Conservation (phyloP, 2,888 invertebrate genomes). For the Junonia oenone region DNA sequence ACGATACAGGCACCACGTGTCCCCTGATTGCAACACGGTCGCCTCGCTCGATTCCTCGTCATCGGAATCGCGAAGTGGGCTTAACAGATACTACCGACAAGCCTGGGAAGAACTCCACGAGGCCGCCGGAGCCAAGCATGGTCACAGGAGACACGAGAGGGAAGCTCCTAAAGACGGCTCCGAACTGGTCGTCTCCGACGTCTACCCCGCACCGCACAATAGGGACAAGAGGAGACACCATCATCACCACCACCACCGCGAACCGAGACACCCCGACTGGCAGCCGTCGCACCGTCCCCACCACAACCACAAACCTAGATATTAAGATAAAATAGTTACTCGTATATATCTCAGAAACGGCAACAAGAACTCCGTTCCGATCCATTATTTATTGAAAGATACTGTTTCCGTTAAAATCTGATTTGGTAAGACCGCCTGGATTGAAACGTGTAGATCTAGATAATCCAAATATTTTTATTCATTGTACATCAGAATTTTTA, state of each 20-base stretch:
- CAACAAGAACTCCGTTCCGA: too few species aligned
- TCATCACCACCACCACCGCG: conserved; percentile 88
- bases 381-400: neutral
- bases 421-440: conserved; percentile 8
- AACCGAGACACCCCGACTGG: conserved; percentile 79
- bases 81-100: conserved; percentile 93
- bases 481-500: conserved; percentile 4
- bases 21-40: conserved; percentile 94
- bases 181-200: conserved; percentile 87
- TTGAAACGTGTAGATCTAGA: conserved; percentile 4
- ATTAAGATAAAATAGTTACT: conserved; percentile 38
- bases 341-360: neutral
- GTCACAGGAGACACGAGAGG: conserved; percentile 58
- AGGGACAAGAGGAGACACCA: conserved; percentile 83
- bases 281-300: conserved; percentile 77
- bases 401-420: neutral
- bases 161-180: conserved; percentile 85
- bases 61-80: conserved; percentile 89
- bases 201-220: conserved; percentile 63
- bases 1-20: conserved; percentile 92
- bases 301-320: conserved; percentile 77
- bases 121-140: conserved; percentile 82
- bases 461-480: conserved; percentile 15
- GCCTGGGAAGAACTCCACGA: conserved; percentile 96
- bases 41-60: conserved; percentile 93